phyloP scores from a whole-genome alignment of 64 coral and sea anemone genomes.

The Dendronephthya gigantea region DNA sequence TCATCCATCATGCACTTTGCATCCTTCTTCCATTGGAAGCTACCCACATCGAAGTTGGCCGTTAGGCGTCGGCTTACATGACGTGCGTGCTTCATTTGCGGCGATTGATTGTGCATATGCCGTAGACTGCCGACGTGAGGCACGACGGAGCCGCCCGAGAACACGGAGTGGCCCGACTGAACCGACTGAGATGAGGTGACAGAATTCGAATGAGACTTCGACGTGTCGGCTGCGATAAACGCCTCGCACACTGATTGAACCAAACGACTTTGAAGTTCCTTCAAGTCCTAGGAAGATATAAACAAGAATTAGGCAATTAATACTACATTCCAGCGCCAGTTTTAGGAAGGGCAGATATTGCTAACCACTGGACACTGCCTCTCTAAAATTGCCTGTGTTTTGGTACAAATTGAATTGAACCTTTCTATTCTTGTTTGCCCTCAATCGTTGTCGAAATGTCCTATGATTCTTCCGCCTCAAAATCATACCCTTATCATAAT shows the following conservation, averaged over 20 bases:
- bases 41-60: background rate
- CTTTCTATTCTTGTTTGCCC: no score
- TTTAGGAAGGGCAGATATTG: background rate
- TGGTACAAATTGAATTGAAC: no score
- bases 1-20: background rate
- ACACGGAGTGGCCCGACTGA: background rate
- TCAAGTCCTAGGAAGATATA: slow-evolving; percentile 49
- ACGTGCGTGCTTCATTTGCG: background rate
- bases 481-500: no score
- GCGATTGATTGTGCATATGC: background rate
- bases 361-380: no score
- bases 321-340: background rate
- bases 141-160: background rate
- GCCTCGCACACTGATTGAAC: slow-evolving; percentile 90
- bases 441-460: no score
- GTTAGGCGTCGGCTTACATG: background rate
- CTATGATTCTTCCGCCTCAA: no score
- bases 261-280: slow-evolving; percentile 79
- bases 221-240: slow-evolving; percentile 64
- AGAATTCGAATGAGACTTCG: slow-evolving; percentile 79
- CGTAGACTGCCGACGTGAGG: background rate
- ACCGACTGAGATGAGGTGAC: slow-evolving; percentile 40
- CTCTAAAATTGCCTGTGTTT: no score
- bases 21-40: slow-evolving; percentile 4
- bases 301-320: background rate